Percentiles rank a stretch among this genome's conserved stretches.
Evolutionary conservation across 2,797 vertebrate genomes (phyloP).

Genomic region (Parambassis ranga): DNA sequence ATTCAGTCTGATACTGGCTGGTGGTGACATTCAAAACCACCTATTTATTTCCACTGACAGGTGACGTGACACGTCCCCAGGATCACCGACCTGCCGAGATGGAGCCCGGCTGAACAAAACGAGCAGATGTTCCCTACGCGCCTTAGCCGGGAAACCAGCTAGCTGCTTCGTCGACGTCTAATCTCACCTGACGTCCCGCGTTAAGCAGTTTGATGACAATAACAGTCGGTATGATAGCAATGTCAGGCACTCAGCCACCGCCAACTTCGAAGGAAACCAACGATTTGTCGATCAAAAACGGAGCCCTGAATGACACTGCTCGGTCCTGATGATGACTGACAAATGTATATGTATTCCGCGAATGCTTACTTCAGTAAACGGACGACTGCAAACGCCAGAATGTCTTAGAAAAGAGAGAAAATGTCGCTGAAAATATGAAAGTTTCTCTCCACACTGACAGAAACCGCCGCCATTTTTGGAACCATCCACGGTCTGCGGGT

Average conservation of each 20-base stretch:
- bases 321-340: not conserved
- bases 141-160: slow-evolving; percentile 9
- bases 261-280: slow-evolving; percentile 67
- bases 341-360: not conserved
- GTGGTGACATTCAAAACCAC: slow-evolving; percentile 76
- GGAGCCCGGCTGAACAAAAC: not conserved
- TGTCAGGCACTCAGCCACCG: slow-evolving; percentile 58
- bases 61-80: slow-evolving; percentile 63
- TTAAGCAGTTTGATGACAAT: slow-evolving; percentile 27
- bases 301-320: not conserved
- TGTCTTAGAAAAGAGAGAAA: not conserved
- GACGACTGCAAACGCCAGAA: not conserved
- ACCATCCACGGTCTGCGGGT: slow-evolving; percentile 48
- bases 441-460: slow-evolving; percentile 80
- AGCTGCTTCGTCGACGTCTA: not conserved
- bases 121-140: not conserved
- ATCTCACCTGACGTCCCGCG: slow-evolving; percentile 25
- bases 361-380: not conserved
- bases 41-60: slow-evolving; percentile 54
- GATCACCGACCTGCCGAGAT: slow-evolving; percentile 42
- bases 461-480: slow-evolving; percentile 80
- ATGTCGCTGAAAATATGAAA: slow-evolving; percentile 63
- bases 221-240: slow-evolving; percentile 51
- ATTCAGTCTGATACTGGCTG: slow-evolving; percentile 43
- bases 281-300: slow-evolving; percentile 29